phyloP scores from a whole-genome alignment of 2,797 vertebrate species.

The Caiman crocodilus region DNA sequence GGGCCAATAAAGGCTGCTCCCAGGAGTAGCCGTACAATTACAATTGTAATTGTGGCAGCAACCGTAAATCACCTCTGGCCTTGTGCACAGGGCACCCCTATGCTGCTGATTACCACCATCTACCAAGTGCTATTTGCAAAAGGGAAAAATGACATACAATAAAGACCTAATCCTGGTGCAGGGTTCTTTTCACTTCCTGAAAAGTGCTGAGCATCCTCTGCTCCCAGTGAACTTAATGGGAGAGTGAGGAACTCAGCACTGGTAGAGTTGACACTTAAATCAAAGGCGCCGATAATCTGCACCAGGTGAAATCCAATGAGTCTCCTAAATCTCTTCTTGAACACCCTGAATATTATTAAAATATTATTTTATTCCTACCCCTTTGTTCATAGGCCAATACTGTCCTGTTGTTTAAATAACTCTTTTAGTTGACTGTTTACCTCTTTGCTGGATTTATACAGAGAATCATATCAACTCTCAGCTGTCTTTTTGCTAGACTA shows the following conservation, averaged over 20 bases:
- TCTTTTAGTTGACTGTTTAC: constrained; percentile 39
- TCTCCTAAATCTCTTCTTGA: constrained; percentile 46
- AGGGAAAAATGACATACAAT: neutral
- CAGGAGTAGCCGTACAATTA: no score
- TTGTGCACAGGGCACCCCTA: no score
- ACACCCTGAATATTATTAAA: constrained; percentile 35
- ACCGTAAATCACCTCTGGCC: no score
- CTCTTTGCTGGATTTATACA: constrained; percentile 59
- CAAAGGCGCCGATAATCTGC: no score
- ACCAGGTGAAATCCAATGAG: neutral
- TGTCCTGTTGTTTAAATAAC: constrained; percentile 38
- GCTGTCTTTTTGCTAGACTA: constrained; percentile 53
- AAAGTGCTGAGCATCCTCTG: neutral
- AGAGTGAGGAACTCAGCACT: neutral
- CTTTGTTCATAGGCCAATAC: constrained; percentile 28
- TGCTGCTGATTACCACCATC: neutral
- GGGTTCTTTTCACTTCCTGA: neutral
- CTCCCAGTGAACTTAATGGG: neutral
- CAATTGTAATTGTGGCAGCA: no score
- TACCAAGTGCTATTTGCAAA: neutral
- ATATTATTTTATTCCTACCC: constrained; percentile 61
- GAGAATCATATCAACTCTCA: constrained; percentile 53
- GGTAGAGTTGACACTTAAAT: neutral
- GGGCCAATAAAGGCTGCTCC: no score
- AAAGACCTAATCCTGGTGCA: neutral